Base-by-base conservation (phyloP, 2,888 invertebrate species). In the Leptothorax acervorum region DNA sequence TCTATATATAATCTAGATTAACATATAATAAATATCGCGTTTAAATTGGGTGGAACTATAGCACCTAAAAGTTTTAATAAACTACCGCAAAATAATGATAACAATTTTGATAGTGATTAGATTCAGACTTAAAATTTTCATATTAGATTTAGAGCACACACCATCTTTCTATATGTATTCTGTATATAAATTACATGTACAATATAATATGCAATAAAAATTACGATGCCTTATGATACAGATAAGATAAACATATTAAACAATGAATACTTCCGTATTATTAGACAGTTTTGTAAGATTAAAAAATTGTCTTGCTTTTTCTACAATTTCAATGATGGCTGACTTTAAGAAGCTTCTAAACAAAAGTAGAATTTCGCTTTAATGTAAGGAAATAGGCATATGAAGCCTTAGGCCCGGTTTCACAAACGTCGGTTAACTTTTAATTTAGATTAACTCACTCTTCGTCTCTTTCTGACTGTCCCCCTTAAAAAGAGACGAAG, bases 301-400 rank as follows among this genome's bases (percentile, higher is more conserved):
- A 66, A 70, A 78, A 71, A 82, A 75, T 86, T 85, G 39, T 57
- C 81, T 83, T 68, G 60, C 51, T 28, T 66, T 66, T 87, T 82
- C 74, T 87, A 89, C 2, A 57, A 85, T 76, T 83, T 90, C 78
- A 66, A 86, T 89, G 86, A 86, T 88, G 85, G 89, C 89, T 90
- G 89, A 84, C 73, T 90, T 87, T 74, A 90, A 90, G 86, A 90
- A 90, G 85, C 35, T 85, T 63, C 35, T 53, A 60, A 15, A 75
- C 4, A 65, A 4, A 68, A 70, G 0, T 70, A 63, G 11, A 9
- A 51, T 18, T 62, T 63, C 9, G 23, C 8, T 81, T 3, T 28
- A 1, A n/a, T 39, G 15, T 60, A 73, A 48, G 6, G 2, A 62
- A 15, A 60, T 18, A 45, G 15, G 3, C 9, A 39, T 18, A 18